Conservation (phyloP, 2,797 vertebrate species). For the Anolis apletophallus region DNA sequence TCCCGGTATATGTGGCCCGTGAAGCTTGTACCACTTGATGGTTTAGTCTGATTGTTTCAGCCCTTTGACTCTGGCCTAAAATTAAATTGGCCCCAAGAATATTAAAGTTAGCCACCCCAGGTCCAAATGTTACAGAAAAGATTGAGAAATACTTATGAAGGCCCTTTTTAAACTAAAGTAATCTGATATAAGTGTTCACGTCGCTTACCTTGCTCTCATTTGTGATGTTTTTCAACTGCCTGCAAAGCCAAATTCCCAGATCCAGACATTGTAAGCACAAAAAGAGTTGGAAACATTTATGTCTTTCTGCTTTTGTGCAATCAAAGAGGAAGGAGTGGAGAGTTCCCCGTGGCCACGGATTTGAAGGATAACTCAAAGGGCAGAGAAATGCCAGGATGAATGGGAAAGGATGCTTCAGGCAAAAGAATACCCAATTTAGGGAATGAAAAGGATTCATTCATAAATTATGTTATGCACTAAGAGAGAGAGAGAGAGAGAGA, state of each 20-base stretch:
- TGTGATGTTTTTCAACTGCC: neutral
- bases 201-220: conserved; percentile 13
- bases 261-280: conserved; percentile 9
- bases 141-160: neutral
- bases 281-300: neutral
- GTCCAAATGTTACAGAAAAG: neutral
- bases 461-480: neutral
- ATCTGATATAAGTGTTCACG: neutral
- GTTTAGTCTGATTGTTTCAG: neutral
- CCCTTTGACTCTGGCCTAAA: neutral
- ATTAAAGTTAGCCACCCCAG: neutral
- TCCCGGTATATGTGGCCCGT: too few species aligned
- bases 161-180: neutral
- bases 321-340: conserved; percentile 18
- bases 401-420: neutral
- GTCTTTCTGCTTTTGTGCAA: conserved; percentile 15
- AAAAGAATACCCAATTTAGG: conserved; percentile 11
- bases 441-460: conserved; percentile 6
- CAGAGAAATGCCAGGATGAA: conserved; percentile 27
- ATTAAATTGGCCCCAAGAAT: neutral
- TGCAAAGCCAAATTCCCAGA: neutral
- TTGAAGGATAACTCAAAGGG: conserved; percentile 29
- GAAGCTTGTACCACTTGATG: neutral
- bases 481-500: neutral
- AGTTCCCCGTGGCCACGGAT: neutral